Base-by-base conservation (phyloP, 2,888 invertebrate genomes). In the Bombyx huttoni region DNA sequence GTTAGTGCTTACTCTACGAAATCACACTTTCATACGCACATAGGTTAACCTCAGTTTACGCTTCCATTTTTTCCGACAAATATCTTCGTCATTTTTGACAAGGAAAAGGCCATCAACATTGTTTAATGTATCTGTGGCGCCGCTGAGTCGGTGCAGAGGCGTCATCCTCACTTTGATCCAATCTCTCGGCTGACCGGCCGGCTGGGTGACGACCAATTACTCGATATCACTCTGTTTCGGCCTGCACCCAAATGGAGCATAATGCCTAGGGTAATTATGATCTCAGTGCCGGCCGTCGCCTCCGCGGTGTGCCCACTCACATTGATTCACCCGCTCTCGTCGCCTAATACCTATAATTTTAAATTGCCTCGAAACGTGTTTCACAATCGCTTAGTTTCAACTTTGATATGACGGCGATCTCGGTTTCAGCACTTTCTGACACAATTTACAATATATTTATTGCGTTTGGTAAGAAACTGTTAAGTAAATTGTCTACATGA, bases 31-130 rank as follows among this genome's bases (percentile, higher is more conserved):
- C 67, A 76, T 75, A 77, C 70, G 73, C 78, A 69, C 78, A 78
- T 80, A 80, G 78, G 81, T 78, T 81, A 79, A 81, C 81, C 74
- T 78, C 69, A 74, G 79, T 83, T 83, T 79, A 77, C 75, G 78
- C 77, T 77, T 72, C 68, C 74, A 70, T 82, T 86, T 87, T 85
- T 87, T 84, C 82, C 71, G 74, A 78, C 79, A 78, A 83, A 78
- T 84, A 84, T 87, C 88, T 85, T 78, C 87, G 86, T 87, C 87
- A 87, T 82, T 89, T 88, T 85, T 88, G 86, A 86, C 87, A 86
- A 79, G 86, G 87, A 86, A 86, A 87, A 85, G 81, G 84, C 85
- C 83, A 88, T 89, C 89, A 87, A 81, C 82, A 68, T 75, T 81
- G 81, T 89, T 71, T 73, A 86, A 88, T 84, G 78, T 73, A 75